phyloP scores from a whole-genome alignment of 35 echinoderm and acorn worm species.

The Lytechinus variegatus region DNA sequence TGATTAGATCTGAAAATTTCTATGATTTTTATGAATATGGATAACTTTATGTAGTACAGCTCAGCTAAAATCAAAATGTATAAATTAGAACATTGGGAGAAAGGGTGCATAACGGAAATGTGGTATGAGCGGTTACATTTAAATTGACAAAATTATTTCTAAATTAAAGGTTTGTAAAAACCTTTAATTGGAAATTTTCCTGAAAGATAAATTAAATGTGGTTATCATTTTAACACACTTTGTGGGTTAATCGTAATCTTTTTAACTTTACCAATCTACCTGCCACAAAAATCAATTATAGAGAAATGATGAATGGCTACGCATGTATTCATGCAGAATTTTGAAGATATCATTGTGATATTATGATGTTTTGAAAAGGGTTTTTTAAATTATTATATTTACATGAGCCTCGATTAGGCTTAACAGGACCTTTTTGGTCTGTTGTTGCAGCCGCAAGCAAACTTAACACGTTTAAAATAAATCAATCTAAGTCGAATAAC shows the following conservation, averaged over 20 bases:
- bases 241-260: background rate
- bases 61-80: background rate
- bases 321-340: background rate
- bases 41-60: background rate
- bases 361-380: background rate
- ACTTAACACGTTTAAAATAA: background rate
- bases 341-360: background rate
- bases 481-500: background rate
- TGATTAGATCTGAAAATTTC: background rate
- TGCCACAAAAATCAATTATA: background rate
- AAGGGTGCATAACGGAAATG: background rate
- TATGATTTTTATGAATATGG: background rate
- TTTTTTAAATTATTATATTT: background rate
- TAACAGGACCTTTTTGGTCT: background rate
- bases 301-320: background rate
- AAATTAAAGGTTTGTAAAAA: background rate
- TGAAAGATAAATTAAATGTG: background rate
- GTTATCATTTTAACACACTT: background rate
- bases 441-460: background rate
- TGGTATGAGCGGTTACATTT: background rate
- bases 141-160: background rate
- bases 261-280: background rate
- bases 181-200: background rate
- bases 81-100: background rate
- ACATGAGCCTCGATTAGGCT: background rate